Percentiles rank a stretch among this genome's conserved stretches.
Evolutionary conservation across 2,888 invertebrate species (phyloP).

Genomic region (Macrosiphum euphorbiae): DNA sequence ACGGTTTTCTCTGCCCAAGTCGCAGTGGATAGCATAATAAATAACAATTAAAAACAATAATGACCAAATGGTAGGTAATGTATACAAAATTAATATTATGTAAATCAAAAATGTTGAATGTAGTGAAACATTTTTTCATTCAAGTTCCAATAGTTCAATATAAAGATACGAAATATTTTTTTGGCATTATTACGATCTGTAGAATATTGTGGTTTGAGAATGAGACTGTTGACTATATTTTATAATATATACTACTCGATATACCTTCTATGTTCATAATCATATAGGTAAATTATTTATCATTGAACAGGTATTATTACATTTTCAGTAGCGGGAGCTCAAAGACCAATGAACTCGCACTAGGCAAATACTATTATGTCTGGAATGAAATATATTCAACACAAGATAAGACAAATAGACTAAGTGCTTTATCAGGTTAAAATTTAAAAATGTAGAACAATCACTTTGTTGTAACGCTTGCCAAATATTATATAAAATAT

Average conservation of each 20-base stretch:
- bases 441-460: neutral
- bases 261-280: neutral
- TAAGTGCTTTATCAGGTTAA: neutral
- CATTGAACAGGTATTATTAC: neutral
- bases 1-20: neutral
- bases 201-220: neutral
- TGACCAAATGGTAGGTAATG: neutral
- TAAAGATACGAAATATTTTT: neutral
- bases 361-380: neutral
- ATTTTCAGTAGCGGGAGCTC: neutral
- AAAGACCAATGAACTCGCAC: neutral
- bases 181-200: no score
- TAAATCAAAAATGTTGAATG: neutral
- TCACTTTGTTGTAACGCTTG: neutral
- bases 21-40: neutral
- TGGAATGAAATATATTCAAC: neutral
- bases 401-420: neutral
- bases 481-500: neutral
- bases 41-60: neutral
- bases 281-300: neutral
- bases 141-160: neutral
- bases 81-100: neutral
- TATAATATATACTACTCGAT: neutral
- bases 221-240: neutral
- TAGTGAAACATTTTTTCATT: neutral